Base-by-base conservation (phyloP, 2,797 vertebrate genomes). In the Clarias fuscus region DNA sequence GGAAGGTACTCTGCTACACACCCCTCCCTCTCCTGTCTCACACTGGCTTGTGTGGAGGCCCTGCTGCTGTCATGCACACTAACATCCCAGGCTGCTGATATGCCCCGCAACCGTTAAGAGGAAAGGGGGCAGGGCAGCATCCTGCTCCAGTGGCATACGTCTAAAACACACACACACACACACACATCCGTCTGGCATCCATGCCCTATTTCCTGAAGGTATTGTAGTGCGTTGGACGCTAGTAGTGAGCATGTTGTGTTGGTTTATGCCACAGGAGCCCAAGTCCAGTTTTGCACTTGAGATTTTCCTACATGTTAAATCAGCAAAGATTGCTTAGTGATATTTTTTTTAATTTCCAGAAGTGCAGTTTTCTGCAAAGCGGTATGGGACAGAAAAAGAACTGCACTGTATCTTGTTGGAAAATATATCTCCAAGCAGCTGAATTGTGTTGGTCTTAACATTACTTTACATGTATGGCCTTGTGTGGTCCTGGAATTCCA, bases 21-120 rank as follows among this genome's bases (percentile, higher is more conserved):
- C 88, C 86, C 88, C 88, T 83, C 85, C 86, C 10, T 84, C 83
- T 86, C 6, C 7, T 92, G 92, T 90, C 90, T 92, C 92, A 92
- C 87, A 90, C 92, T 88, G 72, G 83, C 53, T 59, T 85, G 84
- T 91, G 87, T 76, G 72, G 90, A 86, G 83, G 90, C 87, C 90
- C 76, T 85, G 80, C 88, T 89, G 90, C 93, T 94, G 94, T 94
- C 94, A 93, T 90, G 92, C 91, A 82, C 84, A 85, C 87, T 93
- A 86, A 90, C 83, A 92, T 93, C 92, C 92, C 86, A 59, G 91
- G 87, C 91, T 87, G 27, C 81, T 94, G 94, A 94, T 91, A 91
- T 93, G 94, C 90, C 94, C 93, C 90, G 65, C 80, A 93, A 93
- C 91, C 65, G 76, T 88, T 83, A 86, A 82, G 88, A 88, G 86